These are phyloP conservation scores for Phocoena sinus DNA, from an alignment of 2,113 vertebrate species.

Conservation along the genomic window DNA sequence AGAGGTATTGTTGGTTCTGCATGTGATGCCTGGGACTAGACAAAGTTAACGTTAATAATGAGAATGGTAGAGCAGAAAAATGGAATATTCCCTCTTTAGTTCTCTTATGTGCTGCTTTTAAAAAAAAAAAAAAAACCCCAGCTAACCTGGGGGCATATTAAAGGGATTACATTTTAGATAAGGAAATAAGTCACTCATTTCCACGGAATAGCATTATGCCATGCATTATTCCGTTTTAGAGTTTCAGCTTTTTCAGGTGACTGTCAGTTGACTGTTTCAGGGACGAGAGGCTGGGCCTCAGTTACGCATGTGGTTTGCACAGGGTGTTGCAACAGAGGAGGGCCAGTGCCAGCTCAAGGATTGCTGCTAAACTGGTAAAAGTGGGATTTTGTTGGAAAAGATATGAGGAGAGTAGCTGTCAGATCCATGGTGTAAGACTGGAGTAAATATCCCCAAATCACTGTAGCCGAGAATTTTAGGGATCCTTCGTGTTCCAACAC, in stretches of 20 bases:
- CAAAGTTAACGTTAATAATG: not conserved
- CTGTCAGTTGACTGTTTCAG: slow-evolving; percentile 12
- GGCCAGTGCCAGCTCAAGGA: not conserved
- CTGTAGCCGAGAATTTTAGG: not conserved
- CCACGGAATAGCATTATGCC: not conserved
- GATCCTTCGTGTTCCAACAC: not conserved
- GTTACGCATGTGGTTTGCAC: not conserved
- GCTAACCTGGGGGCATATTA: not conserved
- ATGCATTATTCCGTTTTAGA: not conserved
- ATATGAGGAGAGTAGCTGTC: not conserved
- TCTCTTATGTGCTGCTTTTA: not conserved
- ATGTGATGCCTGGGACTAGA: not conserved
- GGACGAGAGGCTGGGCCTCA: not conserved
- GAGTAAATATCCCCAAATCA: not conserved
- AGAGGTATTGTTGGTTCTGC: not conserved
- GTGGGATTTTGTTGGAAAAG: not conserved
- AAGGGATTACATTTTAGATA: not conserved
- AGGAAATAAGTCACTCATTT: not conserved
- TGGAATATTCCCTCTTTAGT: not conserved
- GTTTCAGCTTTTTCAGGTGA: slow-evolving; percentile 42
- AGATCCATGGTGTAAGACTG: not conserved
- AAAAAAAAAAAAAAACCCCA: no score
- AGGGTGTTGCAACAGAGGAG: slow-evolving; percentile 15
- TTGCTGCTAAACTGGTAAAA: not conserved
- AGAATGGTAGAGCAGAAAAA: not conserved